Base-by-base conservation (phyloP, 53 echinoderm and acorn worm genomes). In the Apostichopus leukothele region DNA sequence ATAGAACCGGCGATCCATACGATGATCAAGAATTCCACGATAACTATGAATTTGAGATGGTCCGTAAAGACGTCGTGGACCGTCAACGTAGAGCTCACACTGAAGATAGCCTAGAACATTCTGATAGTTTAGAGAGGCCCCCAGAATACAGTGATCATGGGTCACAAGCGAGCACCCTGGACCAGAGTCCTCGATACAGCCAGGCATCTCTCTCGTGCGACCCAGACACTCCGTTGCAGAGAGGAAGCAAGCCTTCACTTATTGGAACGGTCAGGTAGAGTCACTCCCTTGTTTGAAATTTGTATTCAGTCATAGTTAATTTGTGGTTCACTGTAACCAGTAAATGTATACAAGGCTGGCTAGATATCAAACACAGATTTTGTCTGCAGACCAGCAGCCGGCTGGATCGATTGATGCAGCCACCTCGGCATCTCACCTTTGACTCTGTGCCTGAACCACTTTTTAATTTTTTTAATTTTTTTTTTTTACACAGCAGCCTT, bases 241-340 rank as follows among this genome's bases (percentile, higher is more conserved):
- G 89, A 25, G 94, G 91, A 6, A 96, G 96, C 73, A 94, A 92
- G 53, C 94, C 91, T 5, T 96, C 96, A 3, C 88, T 96, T 54
- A 39, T 39, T 39, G 94, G 91, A 83, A 96, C 96, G 39, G 94
- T 89, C 90, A 96, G 96, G 96, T 96, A 89, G 39, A 39, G 39
- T 39, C 39, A 39, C 39, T 39, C 39, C 39, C 39, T 39, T 39
- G 39, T 39, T 39, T 39, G 39, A 3, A 39, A 39, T 39, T 39
- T 39, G 39, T 39, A 39, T 39, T 39, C 39, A 39, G 39, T 39
- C 0, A 3, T 39, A 39, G 39, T 39, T 3, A 39, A 39, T 39
- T 39, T 0, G 39, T 39, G 39, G 39, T 39, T 39, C 39, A 39
- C 39, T 39, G 39, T 39, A 39, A 3, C 39, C 39, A 39, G 39